Percentiles rank a stretch among this genome's conserved stretches.
Evolutionary conservation across 1,140 invertebrate genomes (phyloP).

Genomic region (Leptonema lineaticorne): DNA sequence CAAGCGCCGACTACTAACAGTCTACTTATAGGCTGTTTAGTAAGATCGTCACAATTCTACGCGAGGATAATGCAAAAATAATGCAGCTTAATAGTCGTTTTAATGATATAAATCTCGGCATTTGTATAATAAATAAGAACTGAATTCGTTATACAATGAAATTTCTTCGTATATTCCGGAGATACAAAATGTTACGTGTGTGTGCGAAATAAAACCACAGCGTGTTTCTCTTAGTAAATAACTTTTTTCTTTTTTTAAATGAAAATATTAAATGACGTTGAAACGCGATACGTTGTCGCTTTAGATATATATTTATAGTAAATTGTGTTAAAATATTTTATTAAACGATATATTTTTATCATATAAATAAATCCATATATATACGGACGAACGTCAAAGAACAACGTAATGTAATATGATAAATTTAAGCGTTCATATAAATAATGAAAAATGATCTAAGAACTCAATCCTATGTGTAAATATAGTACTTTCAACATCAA

Average conservation of each 20-base stretch:
- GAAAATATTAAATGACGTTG: background rate
- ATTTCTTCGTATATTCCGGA: background rate
- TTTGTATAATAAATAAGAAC: background rate
- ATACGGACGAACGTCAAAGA: too few relatives aligned
- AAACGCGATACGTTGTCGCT: background rate
- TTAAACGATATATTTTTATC: too few relatives aligned
- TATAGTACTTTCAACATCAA: too few relatives aligned
- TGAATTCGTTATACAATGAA: background rate
- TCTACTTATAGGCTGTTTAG: slow-evolving; percentile 22
- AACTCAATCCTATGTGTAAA: too few relatives aligned
- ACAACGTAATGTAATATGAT: too few relatives aligned
- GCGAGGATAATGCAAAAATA: slow-evolving; percentile 15
- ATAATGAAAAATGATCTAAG: too few relatives aligned
- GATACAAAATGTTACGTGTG: background rate
- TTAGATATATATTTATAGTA: background rate
- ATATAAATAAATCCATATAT: too few relatives aligned
- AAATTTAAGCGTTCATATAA: too few relatives aligned
- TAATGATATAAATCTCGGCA: slow-evolving; percentile 4
- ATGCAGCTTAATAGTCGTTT: background rate
- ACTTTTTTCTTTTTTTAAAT: background rate
- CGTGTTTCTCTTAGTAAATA: too few relatives aligned
- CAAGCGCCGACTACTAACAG: slow-evolving; percentile 22
- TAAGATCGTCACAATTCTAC: background rate
- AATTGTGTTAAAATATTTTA: background rate
- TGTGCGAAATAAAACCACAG: slow-evolving; percentile 2